Evolutionary conservation across 2,888 invertebrate genomes (phyloP), one percentile per base, ranked within the genome.

Genomic region (Drosophila cracens): DNA sequence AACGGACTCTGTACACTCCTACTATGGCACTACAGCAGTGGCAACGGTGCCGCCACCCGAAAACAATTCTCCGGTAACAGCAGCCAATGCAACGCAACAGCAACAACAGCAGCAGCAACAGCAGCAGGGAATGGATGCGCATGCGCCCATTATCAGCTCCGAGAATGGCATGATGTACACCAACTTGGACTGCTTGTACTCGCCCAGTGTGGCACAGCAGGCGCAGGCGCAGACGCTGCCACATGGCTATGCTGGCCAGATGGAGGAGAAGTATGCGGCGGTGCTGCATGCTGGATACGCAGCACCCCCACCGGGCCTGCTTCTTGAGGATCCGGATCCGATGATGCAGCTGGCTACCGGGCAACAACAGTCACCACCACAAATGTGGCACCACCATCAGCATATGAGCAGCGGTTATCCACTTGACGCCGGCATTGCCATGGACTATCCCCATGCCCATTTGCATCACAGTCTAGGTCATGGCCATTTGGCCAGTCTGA

Each of bases 161-260:
- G 97, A 97, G 90, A 96, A 97, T 49, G 98, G 98, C 0, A 94
- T 98, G 70, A 97, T 97, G 92, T 98, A 98, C 92, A 98, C 98
- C 1, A 98, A 98, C 92, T 93, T 98, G 85, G 98, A 98, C 93
- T 97, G 97, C 88, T 87, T 94, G 49, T 94, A 94, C 52, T 94
- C 94, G 75, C 94, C 94, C 0, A 72, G 65, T 46, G 79, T 66
- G 40, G 68, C 82, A 8, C 89, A 83, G 49, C 79, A 79, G 64
- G 21, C 40, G 38, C 57, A 51, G 51, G 51, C 51, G 63, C 79
- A 88, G 74, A 79, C 79, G 46, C 82, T 84, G 52, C 76, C 81
- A 1, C 90, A 84, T 65, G 79, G 78, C 43, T 89, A 90, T 82
- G 73, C 70, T 46, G 71, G 64, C 1, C 80, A 93, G 91, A 70